These are phyloP conservation scores for Macrobrachium nipponense DNA, from an alignment of 1,140 invertebrate species.

Conservation along the genomic window DNA sequence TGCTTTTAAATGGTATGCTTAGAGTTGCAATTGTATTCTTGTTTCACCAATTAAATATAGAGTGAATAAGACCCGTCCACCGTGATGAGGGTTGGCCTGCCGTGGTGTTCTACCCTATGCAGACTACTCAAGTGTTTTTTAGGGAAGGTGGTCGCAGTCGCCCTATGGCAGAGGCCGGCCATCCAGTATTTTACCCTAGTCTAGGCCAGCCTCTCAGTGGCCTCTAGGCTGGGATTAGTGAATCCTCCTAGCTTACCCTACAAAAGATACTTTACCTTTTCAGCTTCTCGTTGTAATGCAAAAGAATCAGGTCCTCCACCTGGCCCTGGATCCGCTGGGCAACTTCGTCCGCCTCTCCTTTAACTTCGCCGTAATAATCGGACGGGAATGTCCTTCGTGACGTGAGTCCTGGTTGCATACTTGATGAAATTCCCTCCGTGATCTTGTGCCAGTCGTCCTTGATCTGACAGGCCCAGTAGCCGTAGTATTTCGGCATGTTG, in stretches of 20 bases:
- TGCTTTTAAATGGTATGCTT: no score
- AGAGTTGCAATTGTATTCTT: no score
- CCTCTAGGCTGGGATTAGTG: no score
- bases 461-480: slow-evolving; percentile 35
- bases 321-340: not conserved
- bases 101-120: no score
- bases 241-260: not conserved
- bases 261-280: slow-evolving; percentile 15
- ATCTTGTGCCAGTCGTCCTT: not conserved
- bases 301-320: slow-evolving; percentile 27
- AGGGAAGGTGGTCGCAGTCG: no score
- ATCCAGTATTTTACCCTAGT: no score
- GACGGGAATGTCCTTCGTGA: slow-evolving; percentile 5
- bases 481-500: slow-evolving; percentile 52
- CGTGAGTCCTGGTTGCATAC: slow-evolving; percentile 46
- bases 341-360: not conserved
- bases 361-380: slow-evolving; percentile 26
- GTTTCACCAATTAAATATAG: no score
- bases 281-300: slow-evolving; percentile 5
- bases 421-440: not conserved
- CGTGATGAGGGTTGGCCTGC: no score
- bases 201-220: no score
- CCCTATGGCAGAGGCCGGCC: no score
- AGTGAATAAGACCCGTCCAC: no score
- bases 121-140: no score